Base-by-base conservation (phyloP, 92 coral and sea anemone species). In the Actinernus sp. region DNA sequence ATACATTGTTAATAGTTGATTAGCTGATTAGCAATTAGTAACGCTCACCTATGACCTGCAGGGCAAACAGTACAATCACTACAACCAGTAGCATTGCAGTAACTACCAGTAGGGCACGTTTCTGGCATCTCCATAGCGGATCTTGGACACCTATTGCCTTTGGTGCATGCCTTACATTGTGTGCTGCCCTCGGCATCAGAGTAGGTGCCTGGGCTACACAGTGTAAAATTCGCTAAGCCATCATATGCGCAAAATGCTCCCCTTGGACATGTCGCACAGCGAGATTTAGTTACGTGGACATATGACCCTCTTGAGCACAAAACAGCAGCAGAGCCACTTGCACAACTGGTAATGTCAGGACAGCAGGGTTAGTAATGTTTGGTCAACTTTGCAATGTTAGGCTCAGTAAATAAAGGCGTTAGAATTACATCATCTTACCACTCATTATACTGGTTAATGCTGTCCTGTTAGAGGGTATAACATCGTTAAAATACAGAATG, bases 101-200 rank as follows among this genome's bases (percentile, higher is more conserved):
- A 78, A 2, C 83, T 87, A 22, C 96, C 96, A 70, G 68, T 64
- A 2, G 39, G 68, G 34, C 97, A 92, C 44, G 59, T 73, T 6
- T 63, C 67, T 12, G 90, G 94, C 25, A 49, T 49, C 7, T 54
- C 58, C 2, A 41, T 65, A 21, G 86, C 76, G 31, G 69, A 54
- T 61, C 74, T 64, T 4, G 92, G 73, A 58, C 97, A 91, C 53
- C 71, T 78, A 27, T 32, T 82, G 31, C 95, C 95, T 2, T 90
- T 72, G 47, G 87, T 77, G 51, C 95, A 88, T 4, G 28, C 45
- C 18, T 51, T 56, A 64, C 96, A 89, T 52, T 39, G 40, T 1
- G 75, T 65, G 26, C 85, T 56, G 16, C 81, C 75, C 26, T 25
- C 46, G 0, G 54, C 67, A 57, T 74, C 75, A 5, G 85, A 31